Evolutionary conservation across 2,888 invertebrate genomes (phyloP).

Genomic region (Torymus auratus): DNA sequence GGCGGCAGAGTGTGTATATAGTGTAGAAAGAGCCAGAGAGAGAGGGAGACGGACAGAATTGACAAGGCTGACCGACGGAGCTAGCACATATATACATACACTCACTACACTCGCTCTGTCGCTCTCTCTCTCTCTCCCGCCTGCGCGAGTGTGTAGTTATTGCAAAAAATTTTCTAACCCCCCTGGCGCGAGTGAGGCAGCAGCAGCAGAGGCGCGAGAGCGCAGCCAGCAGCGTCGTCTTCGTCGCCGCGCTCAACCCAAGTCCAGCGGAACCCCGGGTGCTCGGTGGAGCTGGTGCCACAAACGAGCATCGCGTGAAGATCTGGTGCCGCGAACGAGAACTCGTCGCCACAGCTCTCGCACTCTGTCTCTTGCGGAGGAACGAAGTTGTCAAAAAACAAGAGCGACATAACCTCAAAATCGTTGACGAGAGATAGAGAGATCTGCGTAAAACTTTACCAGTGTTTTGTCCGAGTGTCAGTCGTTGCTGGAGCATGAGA

Average conservation of each 20-base stretch:
- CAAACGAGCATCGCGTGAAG: no score
- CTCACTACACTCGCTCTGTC: conserved; percentile 30
- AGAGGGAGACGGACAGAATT: conserved; percentile 48
- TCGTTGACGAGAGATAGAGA: conserved; percentile 4
- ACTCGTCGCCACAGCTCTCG: no score
- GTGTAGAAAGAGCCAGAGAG: neutral
- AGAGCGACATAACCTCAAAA: conserved; percentile 55
- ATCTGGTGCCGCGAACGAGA: no score
- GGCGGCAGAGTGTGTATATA: neutral
- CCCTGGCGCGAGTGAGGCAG: neutral
- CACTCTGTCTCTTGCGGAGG: neutral
- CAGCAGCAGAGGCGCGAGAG: no score
- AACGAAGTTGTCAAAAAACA: conserved; percentile 53
- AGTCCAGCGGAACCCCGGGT: neutral
- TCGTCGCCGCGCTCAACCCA: neutral
- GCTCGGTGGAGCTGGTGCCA: no score
- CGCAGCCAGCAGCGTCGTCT: conserved; percentile 20
- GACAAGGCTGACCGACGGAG: conserved; percentile 52
- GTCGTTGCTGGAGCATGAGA: conserved; percentile 13
- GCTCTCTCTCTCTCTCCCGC: conserved; percentile 38
- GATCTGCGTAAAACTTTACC: conserved; percentile 26
- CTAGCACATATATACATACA: neutral
- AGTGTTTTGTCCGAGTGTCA: conserved; percentile 40
- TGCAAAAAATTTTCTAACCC: conserved; percentile 50
- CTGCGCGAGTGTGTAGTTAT: conserved; percentile 43